These are phyloP conservation scores for Oncorhynchus clarkii DNA, from an alignment of 2,113 vertebrate species.

Conservation along the genomic window DNA sequence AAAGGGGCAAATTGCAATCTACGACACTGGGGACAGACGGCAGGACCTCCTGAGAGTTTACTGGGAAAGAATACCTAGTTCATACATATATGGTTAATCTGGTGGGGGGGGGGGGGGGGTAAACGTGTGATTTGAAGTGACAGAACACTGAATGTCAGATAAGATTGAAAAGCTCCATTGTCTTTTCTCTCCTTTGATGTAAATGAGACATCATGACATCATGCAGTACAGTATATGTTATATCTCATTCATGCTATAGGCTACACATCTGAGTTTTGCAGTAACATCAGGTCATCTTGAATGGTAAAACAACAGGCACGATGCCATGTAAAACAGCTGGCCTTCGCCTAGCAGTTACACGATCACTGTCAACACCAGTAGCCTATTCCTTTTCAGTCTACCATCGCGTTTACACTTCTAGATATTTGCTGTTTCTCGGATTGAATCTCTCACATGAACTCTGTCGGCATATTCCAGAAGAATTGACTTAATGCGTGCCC, in stretches of 20 bases:
- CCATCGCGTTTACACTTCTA: conserved; percentile 58
- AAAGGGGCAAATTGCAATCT: conserved; percentile 94
- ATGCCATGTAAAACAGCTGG: neutral
- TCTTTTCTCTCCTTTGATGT: neutral
- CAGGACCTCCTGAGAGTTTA: conserved; percentile 61
- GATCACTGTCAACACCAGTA: conserved; percentile 40
- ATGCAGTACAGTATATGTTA: no score
- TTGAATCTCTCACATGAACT: conserved; percentile 67
- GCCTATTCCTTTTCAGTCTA: conserved; percentile 49
- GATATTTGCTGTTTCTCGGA: conserved; percentile 67
- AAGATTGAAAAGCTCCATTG: neutral
- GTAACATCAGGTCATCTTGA: neutral
- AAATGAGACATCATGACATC: no score
- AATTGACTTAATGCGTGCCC: conserved; percentile 66
- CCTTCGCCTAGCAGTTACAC: conserved; percentile 16
- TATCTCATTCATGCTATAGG: neutral
- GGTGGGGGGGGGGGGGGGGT: no score
- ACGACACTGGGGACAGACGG: conserved; percentile 78
- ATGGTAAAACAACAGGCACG: neutral
- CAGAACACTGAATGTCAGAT: neutral
- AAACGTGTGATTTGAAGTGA: neutral
- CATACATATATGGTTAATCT: neutral
- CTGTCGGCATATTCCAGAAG: conserved; percentile 61
- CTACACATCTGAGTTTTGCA: neutral
- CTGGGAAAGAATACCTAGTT: conserved; percentile 56